phyloP scores from a whole-genome alignment of 2,113 vertebrate species.

The Anthoscopus minutus region DNA sequence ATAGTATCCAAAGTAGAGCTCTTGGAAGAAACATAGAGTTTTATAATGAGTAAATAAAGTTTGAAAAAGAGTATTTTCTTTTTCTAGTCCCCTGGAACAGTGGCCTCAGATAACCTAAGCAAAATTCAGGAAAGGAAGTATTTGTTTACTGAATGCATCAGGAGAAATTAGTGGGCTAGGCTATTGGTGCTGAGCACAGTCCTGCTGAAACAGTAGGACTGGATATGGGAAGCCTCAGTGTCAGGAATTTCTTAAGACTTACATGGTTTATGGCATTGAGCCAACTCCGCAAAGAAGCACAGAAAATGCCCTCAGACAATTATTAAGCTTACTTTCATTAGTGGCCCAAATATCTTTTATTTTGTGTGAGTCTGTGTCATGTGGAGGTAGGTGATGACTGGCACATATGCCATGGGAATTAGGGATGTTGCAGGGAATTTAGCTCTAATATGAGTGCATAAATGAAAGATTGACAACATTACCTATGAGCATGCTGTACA shows the following conservation, averaged over 20 bases:
- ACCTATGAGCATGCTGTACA: neutral
- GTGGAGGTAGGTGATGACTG: neutral
- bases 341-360: neutral
- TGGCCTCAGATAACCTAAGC: neutral
- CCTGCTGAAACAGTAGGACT: neutral
- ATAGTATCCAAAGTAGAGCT: neutral
- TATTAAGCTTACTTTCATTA: neutral
- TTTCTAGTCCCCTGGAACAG: neutral
- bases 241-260: neutral
- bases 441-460: neutral
- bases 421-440: neutral
- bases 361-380: neutral
- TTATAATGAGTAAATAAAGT: neutral
- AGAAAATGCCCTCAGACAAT: neutral
- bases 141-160: neutral
- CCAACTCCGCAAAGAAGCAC: neutral
- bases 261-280: neutral
- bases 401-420: neutral
- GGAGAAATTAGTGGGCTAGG: neutral
- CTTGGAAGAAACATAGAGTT: neutral
- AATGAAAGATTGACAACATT: neutral
- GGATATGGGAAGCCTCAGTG: neutral
- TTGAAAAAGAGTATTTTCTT: neutral
- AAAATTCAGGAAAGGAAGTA: neutral
- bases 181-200: neutral